These are phyloP conservation scores for Bombus consobrinus DNA, from an alignment of 1,140 invertebrate genomes.

Conservation along the genomic window DNA sequence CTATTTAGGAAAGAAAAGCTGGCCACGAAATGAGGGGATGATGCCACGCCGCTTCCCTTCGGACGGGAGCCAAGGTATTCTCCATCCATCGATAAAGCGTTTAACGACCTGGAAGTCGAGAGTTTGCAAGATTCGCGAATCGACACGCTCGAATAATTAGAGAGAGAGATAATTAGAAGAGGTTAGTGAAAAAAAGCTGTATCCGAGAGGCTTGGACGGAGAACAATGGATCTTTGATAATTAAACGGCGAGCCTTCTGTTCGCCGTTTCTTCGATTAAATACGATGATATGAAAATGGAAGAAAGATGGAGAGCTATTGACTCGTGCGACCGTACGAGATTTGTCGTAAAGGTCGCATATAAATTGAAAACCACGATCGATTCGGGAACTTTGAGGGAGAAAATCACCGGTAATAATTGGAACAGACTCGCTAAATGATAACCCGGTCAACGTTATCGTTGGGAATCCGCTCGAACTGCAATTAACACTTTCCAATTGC, in stretches of 20 bases:
- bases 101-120: constrained; percentile 36
- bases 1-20: constrained; percentile 24
- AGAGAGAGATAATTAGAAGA: constrained; percentile 18
- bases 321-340: neutral
- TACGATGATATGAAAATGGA: neutral
- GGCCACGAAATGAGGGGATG: neutral
- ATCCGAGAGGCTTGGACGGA: neutral
- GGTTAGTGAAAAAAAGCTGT: neutral
- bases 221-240: constrained; percentile 27
- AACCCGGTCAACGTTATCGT: neutral
- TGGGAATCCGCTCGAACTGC: constrained; percentile 38
- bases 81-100: constrained; percentile 11
- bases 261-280: neutral
- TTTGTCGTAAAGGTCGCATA: neutral
- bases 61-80: too few relatives aligned
- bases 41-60: neutral
- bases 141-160: constrained; percentile 17
- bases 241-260: constrained; percentile 12
- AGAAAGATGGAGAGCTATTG: neutral
- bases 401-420: neutral
- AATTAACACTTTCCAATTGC: constrained; percentile 66
- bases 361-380: neutral
- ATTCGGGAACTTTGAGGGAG: neutral
- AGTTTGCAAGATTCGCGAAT: constrained; percentile 6
- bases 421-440: constrained; percentile 4